Evolutionary conservation across 2,888 invertebrate species (phyloP).

Genomic region (Epicampocera succincta): DNA sequence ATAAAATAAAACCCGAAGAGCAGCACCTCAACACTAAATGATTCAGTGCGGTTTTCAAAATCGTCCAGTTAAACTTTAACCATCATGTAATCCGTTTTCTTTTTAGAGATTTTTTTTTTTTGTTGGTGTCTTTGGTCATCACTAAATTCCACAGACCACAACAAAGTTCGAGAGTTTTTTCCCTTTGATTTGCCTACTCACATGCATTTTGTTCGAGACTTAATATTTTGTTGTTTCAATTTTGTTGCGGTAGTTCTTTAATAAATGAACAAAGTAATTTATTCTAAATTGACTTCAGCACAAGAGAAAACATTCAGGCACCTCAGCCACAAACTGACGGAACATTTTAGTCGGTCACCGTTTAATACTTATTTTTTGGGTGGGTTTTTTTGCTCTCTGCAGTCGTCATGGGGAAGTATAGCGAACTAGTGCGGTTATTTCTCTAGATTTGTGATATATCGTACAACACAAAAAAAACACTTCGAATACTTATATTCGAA

Average conservation of each 20-base stretch:
- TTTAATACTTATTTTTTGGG: slow-evolving; percentile 16
- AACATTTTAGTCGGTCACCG: slow-evolving; percentile 23
- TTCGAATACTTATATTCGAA: too few species aligned
- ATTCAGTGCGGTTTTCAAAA: slow-evolving; percentile 15
- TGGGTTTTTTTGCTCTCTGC: neutral
- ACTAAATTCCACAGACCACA: slow-evolving; percentile 50
- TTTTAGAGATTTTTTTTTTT: neutral
- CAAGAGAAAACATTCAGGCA: slow-evolving; percentile 13
- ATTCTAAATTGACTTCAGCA: slow-evolving; percentile 61
- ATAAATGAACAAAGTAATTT: slow-evolving; percentile 65
- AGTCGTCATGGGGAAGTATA: slow-evolving; percentile 8
- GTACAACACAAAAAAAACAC: too few species aligned
- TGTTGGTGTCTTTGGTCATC: slow-evolving; percentile 41
- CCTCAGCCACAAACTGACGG: slow-evolving; percentile 21
- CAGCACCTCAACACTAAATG: slow-evolving; percentile 10
- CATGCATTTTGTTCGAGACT: slow-evolving; percentile 19
- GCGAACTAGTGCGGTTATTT: neutral
- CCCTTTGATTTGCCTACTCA: neutral
- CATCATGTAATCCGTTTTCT: neutral
- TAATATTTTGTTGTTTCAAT: slow-evolving; percentile 3
- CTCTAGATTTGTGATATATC: too few species aligned
- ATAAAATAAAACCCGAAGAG: neutral
- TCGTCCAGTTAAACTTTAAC: neutral
- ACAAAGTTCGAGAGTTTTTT: slow-evolving; percentile 54
- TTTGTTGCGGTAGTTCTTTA: slow-evolving; percentile 55